Percentiles rank a stretch among this genome's conserved stretches.
These are phyloP conservation scores for Amphimallon solstitiale DNA, from an alignment of 2,888 invertebrate genomes.

Conservation along the genomic window DNA sequence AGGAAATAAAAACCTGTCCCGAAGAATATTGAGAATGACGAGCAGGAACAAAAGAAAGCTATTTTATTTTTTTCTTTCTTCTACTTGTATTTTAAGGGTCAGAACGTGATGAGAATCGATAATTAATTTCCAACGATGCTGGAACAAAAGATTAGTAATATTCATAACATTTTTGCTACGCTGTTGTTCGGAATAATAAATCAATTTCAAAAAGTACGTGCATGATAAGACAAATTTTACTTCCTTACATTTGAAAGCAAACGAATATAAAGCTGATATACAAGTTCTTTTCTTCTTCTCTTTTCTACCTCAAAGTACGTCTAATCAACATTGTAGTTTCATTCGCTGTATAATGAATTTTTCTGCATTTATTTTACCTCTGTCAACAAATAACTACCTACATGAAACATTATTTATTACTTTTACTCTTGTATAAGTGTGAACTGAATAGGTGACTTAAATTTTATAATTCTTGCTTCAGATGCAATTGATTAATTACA, in stretches of 20 bases:
- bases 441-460: no score
- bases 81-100: slow-evolving; percentile 12
- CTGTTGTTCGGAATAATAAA: neutral
- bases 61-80: slow-evolving; percentile 4
- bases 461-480: no score
- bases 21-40: neutral
- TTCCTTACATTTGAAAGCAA: neutral
- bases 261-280: neutral
- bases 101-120: slow-evolving; percentile 12
- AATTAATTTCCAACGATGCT: neutral
- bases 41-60: slow-evolving; percentile 5
- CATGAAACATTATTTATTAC: no score
- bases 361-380: no score
- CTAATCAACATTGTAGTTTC: no score
- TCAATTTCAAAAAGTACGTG: slow-evolving; percentile 4
- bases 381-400: no score
- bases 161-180: neutral
- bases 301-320: no score
- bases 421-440: no score
- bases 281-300: neutral
- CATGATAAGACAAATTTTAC: neutral
- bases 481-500: no score
- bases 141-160: neutral
- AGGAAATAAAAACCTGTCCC: slow-evolving; percentile 25
- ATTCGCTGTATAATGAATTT: no score